A percentile compares a stretch with the other conserved stretches of the same genome.
Evolutionary conservation across 2,113 vertebrate genomes (phyloP).

Genomic region (Choloepus hoffmanni): DNA sequence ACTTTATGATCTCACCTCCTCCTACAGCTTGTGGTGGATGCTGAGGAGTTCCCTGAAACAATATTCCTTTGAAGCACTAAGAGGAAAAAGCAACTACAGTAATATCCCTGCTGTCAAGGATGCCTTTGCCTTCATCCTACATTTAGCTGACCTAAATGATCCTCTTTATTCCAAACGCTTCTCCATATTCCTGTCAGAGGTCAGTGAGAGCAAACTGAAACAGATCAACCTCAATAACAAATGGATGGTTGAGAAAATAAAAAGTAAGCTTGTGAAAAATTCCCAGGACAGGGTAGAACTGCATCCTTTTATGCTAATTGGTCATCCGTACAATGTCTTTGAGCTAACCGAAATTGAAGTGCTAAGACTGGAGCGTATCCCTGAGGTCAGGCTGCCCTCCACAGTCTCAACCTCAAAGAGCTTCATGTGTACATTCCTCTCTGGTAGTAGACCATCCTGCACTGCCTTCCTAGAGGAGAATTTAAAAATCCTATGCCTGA

Average conservation of each 20-base stretch:
- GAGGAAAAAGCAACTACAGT: constrained; percentile 91
- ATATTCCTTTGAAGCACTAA: constrained; percentile 91
- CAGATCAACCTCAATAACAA: constrained; percentile 91
- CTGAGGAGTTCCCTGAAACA: constrained; percentile 91
- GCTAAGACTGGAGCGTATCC: constrained; percentile 90
- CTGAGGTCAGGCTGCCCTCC: constrained; percentile 89
- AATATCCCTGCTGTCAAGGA: constrained; percentile 92
- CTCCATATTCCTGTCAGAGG: constrained; percentile 91
- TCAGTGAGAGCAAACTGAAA: constrained; percentile 91
- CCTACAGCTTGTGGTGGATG: constrained; percentile 92
- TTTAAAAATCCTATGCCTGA: constrained; percentile 89
- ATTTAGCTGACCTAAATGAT: constrained; percentile 91
- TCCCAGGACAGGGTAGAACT: constrained; percentile 89
- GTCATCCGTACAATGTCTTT: constrained; percentile 90
- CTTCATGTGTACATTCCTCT: constrained; percentile 88
- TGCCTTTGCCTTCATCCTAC: constrained; percentile 93
- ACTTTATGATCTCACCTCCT: constrained; percentile 90
- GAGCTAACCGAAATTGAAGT: constrained; percentile 91
- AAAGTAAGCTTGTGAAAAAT: constrained; percentile 88
- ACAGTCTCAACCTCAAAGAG: constrained; percentile 88
- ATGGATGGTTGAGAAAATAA: constrained; percentile 90
- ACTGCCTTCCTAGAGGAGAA: constrained; percentile 90
- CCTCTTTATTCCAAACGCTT: constrained; percentile 92
- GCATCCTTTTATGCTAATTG: constrained; percentile 89
- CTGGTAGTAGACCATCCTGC: constrained; percentile 88